phyloP scores from a whole-genome alignment of 2,113 vertebrate species.

The Nannospalax galili region DNA sequence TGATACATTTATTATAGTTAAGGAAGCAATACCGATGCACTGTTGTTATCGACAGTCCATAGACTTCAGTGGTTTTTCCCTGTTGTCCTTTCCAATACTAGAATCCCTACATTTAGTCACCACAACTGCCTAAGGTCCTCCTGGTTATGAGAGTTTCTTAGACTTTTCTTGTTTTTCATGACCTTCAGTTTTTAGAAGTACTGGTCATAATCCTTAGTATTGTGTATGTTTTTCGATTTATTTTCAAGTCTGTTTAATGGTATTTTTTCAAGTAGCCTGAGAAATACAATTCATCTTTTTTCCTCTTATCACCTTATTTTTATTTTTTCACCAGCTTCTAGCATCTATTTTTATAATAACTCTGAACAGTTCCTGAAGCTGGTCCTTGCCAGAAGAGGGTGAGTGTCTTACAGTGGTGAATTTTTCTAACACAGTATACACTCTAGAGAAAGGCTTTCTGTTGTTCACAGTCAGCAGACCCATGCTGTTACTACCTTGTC shows the following conservation, averaged over 20 bases:
- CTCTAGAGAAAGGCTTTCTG: background rate
- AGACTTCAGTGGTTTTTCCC: background rate
- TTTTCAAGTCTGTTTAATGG: constrained; percentile 40
- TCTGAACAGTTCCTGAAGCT: constrained; percentile 23
- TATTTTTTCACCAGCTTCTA: background rate
- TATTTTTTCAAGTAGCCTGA: constrained; percentile 37
- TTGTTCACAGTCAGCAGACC: constrained; percentile 4
- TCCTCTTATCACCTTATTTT: constrained; percentile 27
- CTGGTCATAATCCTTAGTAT: constrained; percentile 27
- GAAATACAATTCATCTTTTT: constrained; percentile 48
- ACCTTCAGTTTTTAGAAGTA: constrained; percentile 47
- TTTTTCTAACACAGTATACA: background rate
- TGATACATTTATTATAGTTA: constrained; percentile 26
- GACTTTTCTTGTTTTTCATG: constrained; percentile 48
- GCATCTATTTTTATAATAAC: constrained; percentile 44
- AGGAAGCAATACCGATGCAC: background rate
- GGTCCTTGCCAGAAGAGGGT: background rate
- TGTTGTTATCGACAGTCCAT: background rate
- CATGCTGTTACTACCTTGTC: background rate
- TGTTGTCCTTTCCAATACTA: background rate
- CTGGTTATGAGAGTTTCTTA: constrained; percentile 36
- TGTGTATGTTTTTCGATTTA: constrained; percentile 17
- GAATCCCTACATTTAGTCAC: background rate
- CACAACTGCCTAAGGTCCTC: constrained; percentile 1
- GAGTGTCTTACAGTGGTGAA: constrained; percentile 22